Base-by-base conservation (phyloP, 2,113 vertebrate genomes). In the Plecotus auritus region DNA sequence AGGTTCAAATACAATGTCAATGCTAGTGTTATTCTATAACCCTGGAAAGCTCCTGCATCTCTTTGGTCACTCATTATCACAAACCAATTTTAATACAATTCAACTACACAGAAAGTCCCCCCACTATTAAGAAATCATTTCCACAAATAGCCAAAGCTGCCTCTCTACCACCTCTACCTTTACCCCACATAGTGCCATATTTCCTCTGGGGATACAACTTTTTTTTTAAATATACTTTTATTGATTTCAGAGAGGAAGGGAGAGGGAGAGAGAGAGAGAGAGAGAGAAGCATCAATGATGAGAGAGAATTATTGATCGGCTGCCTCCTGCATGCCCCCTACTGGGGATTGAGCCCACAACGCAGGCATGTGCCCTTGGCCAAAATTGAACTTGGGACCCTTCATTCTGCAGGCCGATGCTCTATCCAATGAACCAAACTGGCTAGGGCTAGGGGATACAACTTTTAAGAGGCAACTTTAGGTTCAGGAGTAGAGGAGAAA, bases 41-140 rank as follows among this genome's bases (percentile, higher is more conserved):
- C 17, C 61, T 32, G 9, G 42, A 78, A 59, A 49, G 26, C 20
- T 14, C 18, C 69, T n/a, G 3, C 9, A 17, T 42, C 42, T 88
- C n/a, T 35, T 47, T 69, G 81, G 73, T 64, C 82, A 92, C 30
- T 22, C 18, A 12, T 40, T 13, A 81, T 59, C 87, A 93, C 30
- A 81, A 83, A 61, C 10, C 10, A 85, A 42, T 40, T 47, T 78
- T 30, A 45, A 72, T 26, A 40, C 1, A 72, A 51, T 23, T 85
- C 67, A 83, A n/a, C 72, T 2, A 4, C 0, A 90, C 9, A 73
- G 28, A 80, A 40, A 59, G 5, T n/a, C 74, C 14, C 45, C 72
- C 35, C 26, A 7, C 56, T 47, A 32, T 16, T n/a, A 45, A 56
- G n/a, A 77, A 85, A 49, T 56, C 37, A 45, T 35, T 7, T n/a